Evolutionary conservation across 2,797 vertebrate species (phyloP).

Genomic region (Pagetopsis macropterus): DNA sequence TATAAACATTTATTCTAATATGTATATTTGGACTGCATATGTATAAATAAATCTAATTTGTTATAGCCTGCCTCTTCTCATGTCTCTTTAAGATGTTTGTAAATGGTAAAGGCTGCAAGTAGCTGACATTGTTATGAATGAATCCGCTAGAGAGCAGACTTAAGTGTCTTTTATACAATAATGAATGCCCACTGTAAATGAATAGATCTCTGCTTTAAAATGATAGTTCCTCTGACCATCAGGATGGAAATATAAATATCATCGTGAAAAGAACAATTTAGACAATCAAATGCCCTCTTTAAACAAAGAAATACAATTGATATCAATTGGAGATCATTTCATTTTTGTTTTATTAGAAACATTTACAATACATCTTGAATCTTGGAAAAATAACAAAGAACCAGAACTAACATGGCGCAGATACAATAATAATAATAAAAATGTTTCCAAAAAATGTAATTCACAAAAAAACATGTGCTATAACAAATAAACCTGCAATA

Average conservation of each 20-base stretch:
- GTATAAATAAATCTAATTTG: constrained; percentile 81
- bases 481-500: constrained; percentile 87
- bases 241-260: constrained; percentile 13
- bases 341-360: constrained; percentile 90
- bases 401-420: constrained; percentile 88
- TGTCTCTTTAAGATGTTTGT: constrained; percentile 31
- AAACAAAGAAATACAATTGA: constrained; percentile 9
- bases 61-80: constrained; percentile 62
- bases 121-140: constrained; percentile 1
- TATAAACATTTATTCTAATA: constrained; percentile 73
- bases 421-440: constrained; percentile 88
- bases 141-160: constrained; percentile 1
- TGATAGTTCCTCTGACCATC: constrained; percentile 13
- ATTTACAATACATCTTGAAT: constrained; percentile 90
- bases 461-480: constrained; percentile 86
- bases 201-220: constrained; percentile 17
- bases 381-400: constrained; percentile 87
- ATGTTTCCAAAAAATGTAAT: constrained; percentile 83
- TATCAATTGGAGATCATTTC: constrained; percentile 73
- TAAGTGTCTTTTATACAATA: constrained; percentile 3
- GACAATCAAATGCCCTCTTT: neutral
- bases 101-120: neutral
- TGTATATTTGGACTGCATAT: constrained; percentile 81
- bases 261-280: constrained; percentile 1
- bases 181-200: constrained; percentile 22